Evolutionary conservation across 1,140 invertebrate species (phyloP).

Genomic region (Ips typographus): DNA sequence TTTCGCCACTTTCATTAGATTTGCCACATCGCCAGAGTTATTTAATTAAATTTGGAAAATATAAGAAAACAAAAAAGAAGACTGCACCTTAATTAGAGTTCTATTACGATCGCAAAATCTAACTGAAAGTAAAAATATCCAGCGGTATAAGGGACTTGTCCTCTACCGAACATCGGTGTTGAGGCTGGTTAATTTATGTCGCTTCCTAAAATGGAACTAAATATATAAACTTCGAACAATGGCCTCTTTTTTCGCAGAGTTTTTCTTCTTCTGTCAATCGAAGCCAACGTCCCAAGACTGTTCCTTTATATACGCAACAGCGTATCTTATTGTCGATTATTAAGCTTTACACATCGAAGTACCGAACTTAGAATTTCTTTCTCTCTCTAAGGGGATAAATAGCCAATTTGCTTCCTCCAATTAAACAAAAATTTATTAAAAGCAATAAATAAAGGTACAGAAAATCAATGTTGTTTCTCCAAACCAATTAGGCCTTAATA

Average conservation of each 20-base stretch:
- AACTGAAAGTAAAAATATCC: slow-evolving; percentile 6
- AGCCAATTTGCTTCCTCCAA: slow-evolving; percentile 35
- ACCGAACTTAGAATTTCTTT: no score
- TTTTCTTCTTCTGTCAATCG: slow-evolving; percentile 28
- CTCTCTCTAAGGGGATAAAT: neutral
- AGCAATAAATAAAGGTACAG: slow-evolving; percentile 47
- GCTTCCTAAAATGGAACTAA: slow-evolving; percentile 30
- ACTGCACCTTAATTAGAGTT: no score
- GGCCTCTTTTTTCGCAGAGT: slow-evolving; percentile 29
- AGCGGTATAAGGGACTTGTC: slow-evolving; percentile 14
- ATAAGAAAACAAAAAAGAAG: no score
- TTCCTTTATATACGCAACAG: neutral
- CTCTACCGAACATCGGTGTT: slow-evolving; percentile 31
- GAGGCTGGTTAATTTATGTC: slow-evolving; percentile 33
- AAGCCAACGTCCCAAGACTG: slow-evolving; percentile 19
- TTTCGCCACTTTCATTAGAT: slow-evolving; percentile 45
- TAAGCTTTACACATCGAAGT: no score
- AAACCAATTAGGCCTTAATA: slow-evolving; percentile 54
- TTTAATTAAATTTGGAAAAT: no score
- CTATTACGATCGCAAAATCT: no score
- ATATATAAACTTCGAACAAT: slow-evolving; percentile 34
- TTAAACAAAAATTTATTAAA: slow-evolving; percentile 44
- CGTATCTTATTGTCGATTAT: neutral
- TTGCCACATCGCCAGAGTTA: no score
- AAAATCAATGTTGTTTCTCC: slow-evolving; percentile 52